These are phyloP conservation scores for Brassicogethes aeneus DNA, from an alignment of 2,888 invertebrate genomes.

Conservation along the genomic window DNA sequence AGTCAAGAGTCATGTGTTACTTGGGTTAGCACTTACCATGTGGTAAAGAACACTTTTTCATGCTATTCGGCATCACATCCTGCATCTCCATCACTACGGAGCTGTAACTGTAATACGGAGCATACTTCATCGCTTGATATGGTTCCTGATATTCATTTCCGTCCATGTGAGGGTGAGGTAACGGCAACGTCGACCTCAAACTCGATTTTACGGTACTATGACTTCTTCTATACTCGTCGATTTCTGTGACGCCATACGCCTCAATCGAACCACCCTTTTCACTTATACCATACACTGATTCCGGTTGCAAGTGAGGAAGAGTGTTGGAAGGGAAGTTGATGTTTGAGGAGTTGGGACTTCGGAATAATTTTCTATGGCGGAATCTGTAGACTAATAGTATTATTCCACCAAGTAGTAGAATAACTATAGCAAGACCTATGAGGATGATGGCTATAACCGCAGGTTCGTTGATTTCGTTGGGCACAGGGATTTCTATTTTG, in stretches of 20 bases:
- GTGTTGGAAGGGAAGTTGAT: conserved; percentile 41
- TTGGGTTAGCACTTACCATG: conserved; percentile 33
- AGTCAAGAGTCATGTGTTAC: no score
- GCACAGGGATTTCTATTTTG: conserved; percentile 52
- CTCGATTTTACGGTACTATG: conserved; percentile 44
- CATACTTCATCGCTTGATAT: conserved; percentile 65
- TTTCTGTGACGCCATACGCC: conserved; percentile 50
- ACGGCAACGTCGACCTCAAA: conserved; percentile 44
- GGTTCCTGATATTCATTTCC: conserved; percentile 70
- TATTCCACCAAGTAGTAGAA: conserved; percentile 61
- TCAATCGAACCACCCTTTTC: conserved; percentile 44
- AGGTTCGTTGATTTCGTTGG: conserved; percentile 61
- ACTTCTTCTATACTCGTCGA: conserved; percentile 51
- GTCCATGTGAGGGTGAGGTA: conserved; percentile 52
- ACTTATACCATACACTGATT: conserved; percentile 42
- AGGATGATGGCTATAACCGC: conserved; percentile 69
- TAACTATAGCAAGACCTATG: conserved; percentile 60
- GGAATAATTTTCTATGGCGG: conserved; percentile 62
- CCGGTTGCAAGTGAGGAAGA: conserved; percentile 40
- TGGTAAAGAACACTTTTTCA: conserved; percentile 30
- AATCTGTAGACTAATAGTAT: conserved; percentile 65
- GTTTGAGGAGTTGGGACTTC: conserved; percentile 58
- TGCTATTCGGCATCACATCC: conserved; percentile 50
- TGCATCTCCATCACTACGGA: conserved; percentile 69
- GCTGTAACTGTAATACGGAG: conserved; percentile 69